phyloP scores from a whole-genome alignment of 2,888 invertebrate genomes.

The Scaptomyza tumidula region DNA sequence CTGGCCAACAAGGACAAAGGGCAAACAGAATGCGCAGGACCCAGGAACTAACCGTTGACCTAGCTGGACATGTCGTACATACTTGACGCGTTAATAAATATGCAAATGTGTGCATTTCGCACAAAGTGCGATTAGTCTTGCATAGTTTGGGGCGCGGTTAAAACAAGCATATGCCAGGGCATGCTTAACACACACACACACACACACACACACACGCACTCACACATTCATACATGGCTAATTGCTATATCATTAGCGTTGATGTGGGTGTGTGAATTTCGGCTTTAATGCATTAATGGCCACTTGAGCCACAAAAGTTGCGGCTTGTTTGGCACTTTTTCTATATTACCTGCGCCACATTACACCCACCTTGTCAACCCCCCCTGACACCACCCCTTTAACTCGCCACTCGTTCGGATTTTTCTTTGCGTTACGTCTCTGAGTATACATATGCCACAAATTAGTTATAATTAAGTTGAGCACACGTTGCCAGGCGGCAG shows the following conservation, averaged over 20 bases:
- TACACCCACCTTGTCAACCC: neutral
- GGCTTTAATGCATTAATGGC: conserved; percentile 74
- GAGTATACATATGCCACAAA: conserved; percentile 71
- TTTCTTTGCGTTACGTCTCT: neutral
- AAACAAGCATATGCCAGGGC: conserved; percentile 41
- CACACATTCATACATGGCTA: conserved; percentile 35
- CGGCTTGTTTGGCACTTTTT: conserved; percentile 61
- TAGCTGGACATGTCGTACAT: conserved; percentile 1
- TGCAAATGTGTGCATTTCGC: conserved; percentile 60
- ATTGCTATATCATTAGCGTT: conserved; percentile 62
- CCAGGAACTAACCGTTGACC: neutral
- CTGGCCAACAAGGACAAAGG: conserved; percentile 6
- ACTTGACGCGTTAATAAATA: conserved; percentile 66
- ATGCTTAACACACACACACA: neutral
- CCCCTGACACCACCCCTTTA: too few species aligned
- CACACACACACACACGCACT: conserved; percentile 3
- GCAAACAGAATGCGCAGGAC: conserved; percentile 11
- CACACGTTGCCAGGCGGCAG: conserved; percentile 59
- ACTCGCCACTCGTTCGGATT: too few species aligned
- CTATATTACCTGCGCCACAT: conserved; percentile 39
- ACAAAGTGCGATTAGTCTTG: conserved; percentile 66
- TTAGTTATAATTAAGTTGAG: conserved; percentile 78
- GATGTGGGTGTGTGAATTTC: conserved; percentile 9
- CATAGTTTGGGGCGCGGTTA: conserved; percentile 48
- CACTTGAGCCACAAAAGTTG: conserved; percentile 71